Conservation (phyloP, 2,797 vertebrate genomes). For the Takifugu ocellatus region DNA sequence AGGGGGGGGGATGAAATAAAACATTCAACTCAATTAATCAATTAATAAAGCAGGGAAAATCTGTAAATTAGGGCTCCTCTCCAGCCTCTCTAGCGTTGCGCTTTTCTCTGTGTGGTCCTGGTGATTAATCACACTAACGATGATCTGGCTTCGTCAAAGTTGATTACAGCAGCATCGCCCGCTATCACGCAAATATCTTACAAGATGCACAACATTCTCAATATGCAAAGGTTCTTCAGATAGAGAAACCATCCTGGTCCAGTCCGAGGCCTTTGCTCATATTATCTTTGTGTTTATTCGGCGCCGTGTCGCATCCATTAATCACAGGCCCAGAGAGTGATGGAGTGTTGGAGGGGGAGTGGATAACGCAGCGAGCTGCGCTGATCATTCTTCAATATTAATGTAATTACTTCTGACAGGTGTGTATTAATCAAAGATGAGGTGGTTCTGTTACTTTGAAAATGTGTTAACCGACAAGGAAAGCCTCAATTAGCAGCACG, state of each 20-base stretch:
- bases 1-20: neutral
- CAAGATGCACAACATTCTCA: neutral
- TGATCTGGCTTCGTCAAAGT: neutral
- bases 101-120: constrained; percentile 12
- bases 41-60: neutral
- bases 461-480: constrained; percentile 52
- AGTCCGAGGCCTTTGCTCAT: constrained; percentile 21
- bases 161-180: neutral
- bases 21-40: neutral
- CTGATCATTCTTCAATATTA: constrained; percentile 58
- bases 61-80: constrained; percentile 12
- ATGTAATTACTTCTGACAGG: constrained; percentile 68
- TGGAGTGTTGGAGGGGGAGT: constrained; percentile 39
- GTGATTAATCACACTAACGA: constrained; percentile 23
- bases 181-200: neutral
- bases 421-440: constrained; percentile 61
- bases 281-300: constrained; percentile 29
- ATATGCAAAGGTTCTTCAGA: neutral
- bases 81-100: constrained; percentile 12
- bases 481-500: constrained; percentile 54
- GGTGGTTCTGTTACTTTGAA: constrained; percentile 47
- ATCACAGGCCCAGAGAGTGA: constrained; percentile 40
- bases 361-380: constrained; percentile 43
- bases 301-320: constrained; percentile 31
- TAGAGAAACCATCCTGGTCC: neutral